These are phyloP conservation scores for Drosophila paulistorum DNA, from an alignment of 1,140 invertebrate genomes.

Conservation along the genomic window DNA sequence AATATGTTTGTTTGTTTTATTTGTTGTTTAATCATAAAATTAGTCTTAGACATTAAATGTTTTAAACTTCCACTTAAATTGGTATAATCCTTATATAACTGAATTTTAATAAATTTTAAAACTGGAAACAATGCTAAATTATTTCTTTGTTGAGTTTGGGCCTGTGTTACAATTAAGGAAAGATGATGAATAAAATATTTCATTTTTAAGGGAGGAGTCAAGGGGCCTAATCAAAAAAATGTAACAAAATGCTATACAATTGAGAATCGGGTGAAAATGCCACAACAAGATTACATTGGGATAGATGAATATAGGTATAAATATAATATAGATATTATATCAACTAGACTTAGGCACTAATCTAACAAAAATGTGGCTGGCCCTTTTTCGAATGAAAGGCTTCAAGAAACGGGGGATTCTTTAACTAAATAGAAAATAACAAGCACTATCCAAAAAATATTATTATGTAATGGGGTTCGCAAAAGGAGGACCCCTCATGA, in stretches of 20 bases:
- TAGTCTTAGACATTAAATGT: constrained; percentile 74
- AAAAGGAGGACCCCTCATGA: constrained; percentile 58
- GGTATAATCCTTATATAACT: constrained; percentile 64
- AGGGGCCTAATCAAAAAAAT: constrained; percentile 11
- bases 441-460: constrained; percentile 65
- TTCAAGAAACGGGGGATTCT: constrained; percentile 47
- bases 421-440: constrained; percentile 79
- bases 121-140: constrained; percentile 68
- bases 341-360: constrained; percentile 78
- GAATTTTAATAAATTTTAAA: constrained; percentile 72
- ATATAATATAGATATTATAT: constrained; percentile 31
- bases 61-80: constrained; percentile 76
- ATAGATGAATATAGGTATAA: constrained; percentile 21
- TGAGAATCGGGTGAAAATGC: constrained; percentile 78
- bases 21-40: constrained; percentile 69
- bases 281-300: constrained; percentile 65
- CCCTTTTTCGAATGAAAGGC: constrained; percentile 37
- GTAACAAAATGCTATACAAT: constrained; percentile 40
- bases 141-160: constrained; percentile 54
- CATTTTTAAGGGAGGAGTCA: neutral
- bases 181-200: constrained; percentile 30
- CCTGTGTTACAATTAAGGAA: constrained; percentile 45
- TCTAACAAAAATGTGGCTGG: constrained; percentile 74
- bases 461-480: constrained; percentile 16
- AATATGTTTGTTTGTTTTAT: constrained; percentile 23